Evolutionary conservation across 2,113 vertebrate species (phyloP).

Genomic region (Nannobrachium achirus): DNA sequence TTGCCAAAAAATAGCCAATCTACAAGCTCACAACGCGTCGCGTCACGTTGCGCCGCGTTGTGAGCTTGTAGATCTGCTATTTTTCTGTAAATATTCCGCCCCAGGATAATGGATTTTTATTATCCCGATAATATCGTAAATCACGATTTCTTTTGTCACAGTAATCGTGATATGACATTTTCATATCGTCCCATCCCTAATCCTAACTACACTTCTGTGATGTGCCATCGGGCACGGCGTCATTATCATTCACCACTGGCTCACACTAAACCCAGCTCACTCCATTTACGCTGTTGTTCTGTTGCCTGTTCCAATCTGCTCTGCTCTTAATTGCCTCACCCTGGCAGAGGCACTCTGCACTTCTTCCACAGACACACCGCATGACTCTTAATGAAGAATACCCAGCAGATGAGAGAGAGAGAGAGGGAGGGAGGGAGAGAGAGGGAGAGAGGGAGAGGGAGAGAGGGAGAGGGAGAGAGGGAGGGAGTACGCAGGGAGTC

Average conservation of each 20-base stretch:
- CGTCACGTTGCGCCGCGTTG: too few species aligned
- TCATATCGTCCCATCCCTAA: too few species aligned
- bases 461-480: neutral
- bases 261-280: constrained; percentile 29
- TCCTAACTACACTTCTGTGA: too few species aligned
- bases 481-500: constrained; percentile 10
- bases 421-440: constrained; percentile 41
- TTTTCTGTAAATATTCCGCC: too few species aligned
- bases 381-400: constrained; percentile 64
- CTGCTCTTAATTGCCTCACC: constrained; percentile 70
- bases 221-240: too few species aligned
- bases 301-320: constrained; percentile 67
- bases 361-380: constrained; percentile 57
- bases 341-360: constrained; percentile 52
- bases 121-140: too few species aligned
- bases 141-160: too few species aligned
- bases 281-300: constrained; percentile 61
- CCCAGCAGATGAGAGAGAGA: constrained; percentile 46
- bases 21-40: too few species aligned
- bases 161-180: too few species aligned
- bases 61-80: too few species aligned
- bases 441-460: neutral
- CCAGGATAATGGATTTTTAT: too few species aligned
- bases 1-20: too few species aligned
- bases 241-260: constrained; percentile 30